Conservation (phyloP, 2,797 vertebrate species). For the Discoglossus pictus region DNA sequence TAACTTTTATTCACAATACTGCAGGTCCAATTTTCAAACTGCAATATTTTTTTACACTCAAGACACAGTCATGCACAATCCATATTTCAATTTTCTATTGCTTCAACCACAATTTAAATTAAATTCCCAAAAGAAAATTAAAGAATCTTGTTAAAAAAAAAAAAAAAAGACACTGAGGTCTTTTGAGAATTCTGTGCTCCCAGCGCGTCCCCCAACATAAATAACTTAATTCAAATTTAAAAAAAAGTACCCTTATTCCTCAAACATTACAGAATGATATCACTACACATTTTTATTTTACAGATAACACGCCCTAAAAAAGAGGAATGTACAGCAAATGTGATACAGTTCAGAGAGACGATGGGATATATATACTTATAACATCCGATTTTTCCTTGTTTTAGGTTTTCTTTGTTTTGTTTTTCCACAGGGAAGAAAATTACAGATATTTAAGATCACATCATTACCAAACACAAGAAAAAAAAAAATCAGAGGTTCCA, state of each 20-base stretch:
- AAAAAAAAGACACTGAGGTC: slow-evolving; percentile 26
- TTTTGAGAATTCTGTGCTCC: slow-evolving; percentile 64
- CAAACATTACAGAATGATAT: slow-evolving; percentile 91
- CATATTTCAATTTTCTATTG: slow-evolving; percentile 98
- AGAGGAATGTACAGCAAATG: slow-evolving; percentile 85
- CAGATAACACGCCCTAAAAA: slow-evolving; percentile 87
- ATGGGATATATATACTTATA: slow-evolving; percentile 63
- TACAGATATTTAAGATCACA: too few species aligned
- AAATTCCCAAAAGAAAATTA: slow-evolving; percentile 72
- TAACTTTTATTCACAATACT: slow-evolving; percentile 81
- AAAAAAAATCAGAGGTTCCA: slow-evolving; percentile 24
- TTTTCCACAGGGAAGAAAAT: slow-evolving; percentile 23
- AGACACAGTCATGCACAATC: slow-evolving; percentile 99
- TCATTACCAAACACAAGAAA: too few species aligned
- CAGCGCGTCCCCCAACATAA: slow-evolving; percentile 90
- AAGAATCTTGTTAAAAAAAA: slow-evolving; percentile 61
- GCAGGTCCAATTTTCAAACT: slow-evolving; percentile 97
- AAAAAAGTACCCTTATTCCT: slow-evolving; percentile 83
- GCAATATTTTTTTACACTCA: slow-evolving; percentile 94
- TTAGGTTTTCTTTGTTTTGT: slow-evolving; percentile 5
- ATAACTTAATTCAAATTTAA: slow-evolving; percentile 75
- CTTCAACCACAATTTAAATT: slow-evolving; percentile 98
- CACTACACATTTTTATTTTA: slow-evolving; percentile 85
- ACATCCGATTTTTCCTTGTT: slow-evolving; percentile 50
- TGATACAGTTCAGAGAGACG: slow-evolving; percentile 73